Conservation (phyloP, 2,113 vertebrate genomes). For the Lontra canadensis region DNA sequence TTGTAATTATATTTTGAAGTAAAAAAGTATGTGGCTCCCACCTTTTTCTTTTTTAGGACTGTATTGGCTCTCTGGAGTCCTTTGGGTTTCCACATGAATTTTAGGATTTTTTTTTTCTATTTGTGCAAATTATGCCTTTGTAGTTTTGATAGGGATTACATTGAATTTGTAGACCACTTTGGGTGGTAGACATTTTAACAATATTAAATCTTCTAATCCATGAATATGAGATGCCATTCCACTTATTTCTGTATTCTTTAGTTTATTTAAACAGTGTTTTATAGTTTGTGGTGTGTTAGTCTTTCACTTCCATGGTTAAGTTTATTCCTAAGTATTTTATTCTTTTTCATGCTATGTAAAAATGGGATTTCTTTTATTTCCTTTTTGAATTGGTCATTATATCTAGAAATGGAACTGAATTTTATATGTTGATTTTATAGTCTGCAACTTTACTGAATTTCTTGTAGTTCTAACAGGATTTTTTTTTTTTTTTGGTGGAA, state of each 20-base stretch:
- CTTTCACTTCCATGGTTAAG: background rate
- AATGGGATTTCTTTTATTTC: background rate
- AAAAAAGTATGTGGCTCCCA: background rate
- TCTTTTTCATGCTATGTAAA: background rate
- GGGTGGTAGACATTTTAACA: background rate
- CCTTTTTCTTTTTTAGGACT: background rate
- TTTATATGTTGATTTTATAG: background rate
- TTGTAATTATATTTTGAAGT: background rate
- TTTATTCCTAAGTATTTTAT: background rate
- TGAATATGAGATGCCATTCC: background rate
- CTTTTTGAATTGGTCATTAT: background rate
- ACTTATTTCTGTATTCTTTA: background rate
- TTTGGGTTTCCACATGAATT: background rate
- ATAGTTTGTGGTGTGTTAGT: background rate
- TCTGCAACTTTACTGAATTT: background rate
- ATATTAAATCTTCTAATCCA: background rate
- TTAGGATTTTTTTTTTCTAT: background rate
- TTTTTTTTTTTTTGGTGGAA: background rate
- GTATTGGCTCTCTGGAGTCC: background rate
- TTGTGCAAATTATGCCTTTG: background rate
- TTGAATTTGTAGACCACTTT: background rate
- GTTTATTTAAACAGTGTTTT: background rate
- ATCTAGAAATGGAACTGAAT: background rate
- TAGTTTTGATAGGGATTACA: background rate
- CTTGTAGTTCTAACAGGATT: background rate